These are phyloP conservation scores for Erebia ligea DNA, from an alignment of 2,888 invertebrate species.

Conservation along the genomic window DNA sequence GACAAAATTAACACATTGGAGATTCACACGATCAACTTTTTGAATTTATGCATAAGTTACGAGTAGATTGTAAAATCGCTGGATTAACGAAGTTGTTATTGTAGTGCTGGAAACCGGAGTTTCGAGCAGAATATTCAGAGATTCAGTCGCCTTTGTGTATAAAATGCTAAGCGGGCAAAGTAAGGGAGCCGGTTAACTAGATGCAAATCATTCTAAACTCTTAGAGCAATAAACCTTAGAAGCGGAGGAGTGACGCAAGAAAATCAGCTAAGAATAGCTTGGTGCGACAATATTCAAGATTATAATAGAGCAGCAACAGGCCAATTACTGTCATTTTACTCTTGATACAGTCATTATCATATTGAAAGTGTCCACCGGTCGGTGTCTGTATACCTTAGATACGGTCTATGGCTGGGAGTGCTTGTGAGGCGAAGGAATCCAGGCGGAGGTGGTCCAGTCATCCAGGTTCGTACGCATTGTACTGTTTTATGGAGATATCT, in stretches of 20 bases:
- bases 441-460: too few relatives aligned
- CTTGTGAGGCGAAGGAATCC: too few relatives aligned
- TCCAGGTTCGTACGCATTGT: too few relatives aligned
- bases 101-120: conserved; percentile 6
- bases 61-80: conserved; percentile 3
- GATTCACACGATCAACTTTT: neutral
- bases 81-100: conserved; percentile 17
- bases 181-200: conserved; percentile 45
- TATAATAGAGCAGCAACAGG: too few relatives aligned
- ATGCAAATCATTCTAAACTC: conserved; percentile 42
- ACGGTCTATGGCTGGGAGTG: too few relatives aligned
- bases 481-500: too few relatives aligned
- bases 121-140: conserved; percentile 25
- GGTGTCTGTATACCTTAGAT: too few relatives aligned
- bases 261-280: neutral
- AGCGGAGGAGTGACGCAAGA: neutral
- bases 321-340: too few relatives aligned
- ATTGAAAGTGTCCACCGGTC: too few relatives aligned
- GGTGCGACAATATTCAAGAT: neutral
- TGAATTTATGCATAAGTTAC: neutral
- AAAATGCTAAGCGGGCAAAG: conserved; percentile 36
- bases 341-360: too few relatives aligned
- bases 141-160: conserved; percentile 33
- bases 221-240: neutral
- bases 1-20: neutral